A percentile compares a stretch with the other conserved stretches of the same genome.
Evolutionary conservation across 2,888 invertebrate genomes (phyloP).

Genomic region (Synergus itoensis): DNA sequence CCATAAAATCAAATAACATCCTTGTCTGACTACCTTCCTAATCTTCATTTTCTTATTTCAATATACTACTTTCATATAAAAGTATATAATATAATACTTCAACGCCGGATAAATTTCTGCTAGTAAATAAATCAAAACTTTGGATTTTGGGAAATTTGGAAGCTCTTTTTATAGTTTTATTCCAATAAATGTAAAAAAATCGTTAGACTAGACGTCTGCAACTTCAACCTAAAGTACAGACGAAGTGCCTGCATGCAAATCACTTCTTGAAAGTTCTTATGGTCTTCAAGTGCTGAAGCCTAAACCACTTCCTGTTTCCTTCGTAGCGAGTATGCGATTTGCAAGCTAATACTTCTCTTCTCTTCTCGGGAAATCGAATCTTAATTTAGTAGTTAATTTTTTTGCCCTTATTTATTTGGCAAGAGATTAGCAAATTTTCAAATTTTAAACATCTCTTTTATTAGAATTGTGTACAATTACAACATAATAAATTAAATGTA

Average conservation of each 20-base stretch:
- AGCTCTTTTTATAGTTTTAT: too few relatives aligned
- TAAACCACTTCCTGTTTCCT: slow-evolving; percentile 32
- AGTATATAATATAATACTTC: too few relatives aligned
- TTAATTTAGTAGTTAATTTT: background rate
- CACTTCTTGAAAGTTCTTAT: slow-evolving; percentile 8
- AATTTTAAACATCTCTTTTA: background rate
- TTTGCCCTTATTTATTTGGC: background rate
- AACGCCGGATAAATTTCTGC: background rate
- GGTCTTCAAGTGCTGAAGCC: background rate
- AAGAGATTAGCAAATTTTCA: background rate
- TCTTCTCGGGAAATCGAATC: slow-evolving; percentile 6
- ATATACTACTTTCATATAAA: too few relatives aligned
- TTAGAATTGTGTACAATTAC: background rate
- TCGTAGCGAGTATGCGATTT: background rate
- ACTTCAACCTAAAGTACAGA: background rate
- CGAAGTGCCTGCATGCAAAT: slow-evolving; percentile 6
- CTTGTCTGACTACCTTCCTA: too few relatives aligned
- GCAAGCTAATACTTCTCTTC: slow-evolving; percentile 31
- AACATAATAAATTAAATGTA: too few relatives aligned
- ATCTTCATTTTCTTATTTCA: background rate
- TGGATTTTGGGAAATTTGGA: too few relatives aligned
- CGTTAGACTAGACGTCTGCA: too few relatives aligned
- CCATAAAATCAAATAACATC: background rate
- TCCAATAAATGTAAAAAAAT: too few relatives aligned
- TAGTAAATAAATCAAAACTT: too few relatives aligned